These are phyloP conservation scores for Nomada ferruginata DNA, from an alignment of 2,888 invertebrate species.

Conservation along the genomic window DNA sequence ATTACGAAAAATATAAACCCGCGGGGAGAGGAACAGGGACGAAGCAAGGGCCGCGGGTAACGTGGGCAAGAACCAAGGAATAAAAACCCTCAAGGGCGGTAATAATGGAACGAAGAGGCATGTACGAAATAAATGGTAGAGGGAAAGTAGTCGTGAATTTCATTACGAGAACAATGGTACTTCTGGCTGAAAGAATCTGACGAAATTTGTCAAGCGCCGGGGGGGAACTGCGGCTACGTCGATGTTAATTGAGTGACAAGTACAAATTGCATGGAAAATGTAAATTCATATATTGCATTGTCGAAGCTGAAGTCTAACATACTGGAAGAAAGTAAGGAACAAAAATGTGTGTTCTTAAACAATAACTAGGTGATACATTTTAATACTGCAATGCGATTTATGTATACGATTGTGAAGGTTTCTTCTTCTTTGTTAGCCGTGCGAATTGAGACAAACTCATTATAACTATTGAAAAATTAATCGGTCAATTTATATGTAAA, in stretches of 20 bases:
- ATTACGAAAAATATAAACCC: slow-evolving; percentile 53
- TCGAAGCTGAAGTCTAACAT: too few relatives aligned
- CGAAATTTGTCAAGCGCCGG: slow-evolving; percentile 40
- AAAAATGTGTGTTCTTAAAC: too few relatives aligned
- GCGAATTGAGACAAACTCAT: too few relatives aligned
- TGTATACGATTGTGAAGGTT: too few relatives aligned
- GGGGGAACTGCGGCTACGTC: background rate
- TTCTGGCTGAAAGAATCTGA: slow-evolving; percentile 44
- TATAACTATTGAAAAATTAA: too few relatives aligned
- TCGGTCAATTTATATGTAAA: too few relatives aligned
- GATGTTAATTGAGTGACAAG: slow-evolving; percentile 16
- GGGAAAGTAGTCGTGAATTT: slow-evolving; percentile 56
- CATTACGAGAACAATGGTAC: slow-evolving; percentile 54
- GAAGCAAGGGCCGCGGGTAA: slow-evolving; percentile 4
- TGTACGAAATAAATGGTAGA: slow-evolving; percentile 46
- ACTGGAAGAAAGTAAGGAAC: too few relatives aligned
- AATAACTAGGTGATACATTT: too few relatives aligned
- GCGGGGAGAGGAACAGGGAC: background rate
- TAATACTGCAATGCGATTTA: too few relatives aligned
- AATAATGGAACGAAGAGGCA: slow-evolving; percentile 47
- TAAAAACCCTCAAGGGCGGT: slow-evolving; percentile 53
- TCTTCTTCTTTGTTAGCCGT: too few relatives aligned
- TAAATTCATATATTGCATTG: too few relatives aligned
- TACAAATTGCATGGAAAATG: background rate
- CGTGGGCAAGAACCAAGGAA: slow-evolving; percentile 40